Base-by-base conservation (phyloP, 2,113 vertebrate species). In the Rhinoptilus africanus region DNA sequence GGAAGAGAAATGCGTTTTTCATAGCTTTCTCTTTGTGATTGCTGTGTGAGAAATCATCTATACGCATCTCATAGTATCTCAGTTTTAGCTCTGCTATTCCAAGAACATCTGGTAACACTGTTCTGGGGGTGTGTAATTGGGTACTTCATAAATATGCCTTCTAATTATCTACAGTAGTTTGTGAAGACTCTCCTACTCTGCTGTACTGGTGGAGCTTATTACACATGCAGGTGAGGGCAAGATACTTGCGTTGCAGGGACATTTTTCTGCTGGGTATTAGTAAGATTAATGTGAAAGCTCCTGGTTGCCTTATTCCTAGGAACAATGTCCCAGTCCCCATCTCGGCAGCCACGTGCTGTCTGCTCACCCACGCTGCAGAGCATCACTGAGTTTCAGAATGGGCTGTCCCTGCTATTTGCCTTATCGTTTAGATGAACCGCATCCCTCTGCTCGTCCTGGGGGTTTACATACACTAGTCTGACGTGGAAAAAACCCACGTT, bases 321-420 rank as follows among this genome's bases (percentile, higher is more conserved):
- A 71, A 63, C 35, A 56, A 19, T 10, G 41, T 19, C 20, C 56
- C 8, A 21, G 1, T 54, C 19, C 35, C 15, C 37, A 22, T 14
- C 43, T 57, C 4, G 2, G 21, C 2, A 1, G 43, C 14, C 28
- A 37, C 2, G 1, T 30, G 54, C 32, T 60, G 10, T 30, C 48
- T 47, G 14, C 22, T 76, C 47, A 12, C 14, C n/a, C 60, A 21
- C 30, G 2, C 8, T 23, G 35, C 57, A 57, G 48, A n/a, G 3
- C 16, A 48, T 43, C 28, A 23, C 39, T 37, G 35, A 32, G 23
- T 57, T 71, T 63, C 48, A 48, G 54, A 68, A 28, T 6, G 14
- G 16, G 28, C 62, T 30, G 68, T n/a, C 16, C 32, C 35, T 32
- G 8, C 30, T 60, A 45, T 43, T 51, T 13, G 23, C 28, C 53